Evolutionary conservation across 2,113 vertebrate genomes (phyloP).

Genomic region (Gnathonemus echidnorhynchus): DNA sequence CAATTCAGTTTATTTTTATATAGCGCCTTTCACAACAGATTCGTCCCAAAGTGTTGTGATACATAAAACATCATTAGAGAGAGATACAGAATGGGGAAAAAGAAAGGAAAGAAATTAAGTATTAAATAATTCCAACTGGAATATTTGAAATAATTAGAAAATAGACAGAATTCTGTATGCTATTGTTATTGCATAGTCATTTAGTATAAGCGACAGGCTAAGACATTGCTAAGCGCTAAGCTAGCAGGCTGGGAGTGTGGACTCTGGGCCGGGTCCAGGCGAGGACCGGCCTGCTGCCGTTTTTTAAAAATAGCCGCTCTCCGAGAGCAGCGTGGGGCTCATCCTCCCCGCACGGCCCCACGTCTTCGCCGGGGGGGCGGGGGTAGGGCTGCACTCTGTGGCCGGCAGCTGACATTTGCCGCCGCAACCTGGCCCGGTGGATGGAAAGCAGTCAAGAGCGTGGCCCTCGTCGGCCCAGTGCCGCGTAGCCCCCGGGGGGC

Average conservation of each 20-base stretch:
- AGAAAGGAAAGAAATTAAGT: too few species aligned
- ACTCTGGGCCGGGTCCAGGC: background rate
- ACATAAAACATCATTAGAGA: too few species aligned
- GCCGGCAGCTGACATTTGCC: slow-evolving; percentile 33
- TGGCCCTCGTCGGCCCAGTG: background rate
- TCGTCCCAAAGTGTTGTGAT: too few species aligned
- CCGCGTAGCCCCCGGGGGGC: background rate
- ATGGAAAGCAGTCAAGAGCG: slow-evolving; percentile 20
- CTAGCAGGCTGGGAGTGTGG: background rate
- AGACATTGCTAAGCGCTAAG: background rate
- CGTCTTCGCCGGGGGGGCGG: background rate
- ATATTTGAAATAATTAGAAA: background rate
- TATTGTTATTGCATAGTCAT: background rate
- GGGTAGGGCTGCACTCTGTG: background rate
- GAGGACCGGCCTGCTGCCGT: slow-evolving; percentile 35
- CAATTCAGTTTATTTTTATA: too few species aligned
- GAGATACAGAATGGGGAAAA: too few species aligned
- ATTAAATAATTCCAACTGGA: background rate
- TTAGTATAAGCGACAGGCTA: background rate
- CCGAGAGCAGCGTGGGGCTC: slow-evolving; percentile 23
- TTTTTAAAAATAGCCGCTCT: slow-evolving; percentile 43
- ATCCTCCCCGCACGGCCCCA: slow-evolving; percentile 19
- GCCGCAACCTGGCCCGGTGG: slow-evolving; percentile 26
- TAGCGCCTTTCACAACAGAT: too few species aligned
- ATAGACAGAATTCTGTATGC: background rate